Evolutionary conservation across 2,797 vertebrate species (phyloP).

Genomic region (Psittacula echo): DNA sequence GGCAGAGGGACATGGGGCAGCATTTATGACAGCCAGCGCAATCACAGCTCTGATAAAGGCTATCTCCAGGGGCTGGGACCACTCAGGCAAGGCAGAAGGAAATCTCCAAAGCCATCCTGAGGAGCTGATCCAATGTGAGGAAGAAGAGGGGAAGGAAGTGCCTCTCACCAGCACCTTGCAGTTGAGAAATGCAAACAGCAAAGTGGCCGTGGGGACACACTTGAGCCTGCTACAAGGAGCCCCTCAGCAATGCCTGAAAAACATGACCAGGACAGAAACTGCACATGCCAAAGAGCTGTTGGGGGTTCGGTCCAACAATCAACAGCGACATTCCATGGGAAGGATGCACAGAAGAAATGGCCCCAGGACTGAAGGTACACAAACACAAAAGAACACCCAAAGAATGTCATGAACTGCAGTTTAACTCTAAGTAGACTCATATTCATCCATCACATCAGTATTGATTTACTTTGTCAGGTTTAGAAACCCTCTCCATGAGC

Average conservation of each 20-base stretch:
- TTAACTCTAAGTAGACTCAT: no score
- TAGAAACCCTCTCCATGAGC: neutral
- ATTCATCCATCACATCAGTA: neutral
- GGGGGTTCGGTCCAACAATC: neutral
- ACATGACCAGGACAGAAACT: no score
- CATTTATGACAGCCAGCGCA: fast-evolving
- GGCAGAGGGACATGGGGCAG: neutral
- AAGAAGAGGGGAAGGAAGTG: neutral
- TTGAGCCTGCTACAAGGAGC: neutral
- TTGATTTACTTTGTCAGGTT: neutral
- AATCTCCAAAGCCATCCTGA: neutral
- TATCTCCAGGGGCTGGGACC: neutral
- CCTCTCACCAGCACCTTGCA: neutral
- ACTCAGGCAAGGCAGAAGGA: neutral
- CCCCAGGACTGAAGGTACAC: neutral
- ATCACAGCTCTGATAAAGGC: neutral
- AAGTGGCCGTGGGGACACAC: neutral
- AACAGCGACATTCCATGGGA: neutral
- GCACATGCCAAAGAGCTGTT: neutral
- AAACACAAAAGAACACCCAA: neutral
- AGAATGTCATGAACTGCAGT: no score
- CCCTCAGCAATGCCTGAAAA: neutral
- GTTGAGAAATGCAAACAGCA: neutral
- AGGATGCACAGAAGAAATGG: neutral
- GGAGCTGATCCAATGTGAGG: neutral